Evolutionary conservation across 2,113 vertebrate species (phyloP), one percentile per base, ranked within the genome.

Genomic region (Scytalopus superciliaris): DNA sequence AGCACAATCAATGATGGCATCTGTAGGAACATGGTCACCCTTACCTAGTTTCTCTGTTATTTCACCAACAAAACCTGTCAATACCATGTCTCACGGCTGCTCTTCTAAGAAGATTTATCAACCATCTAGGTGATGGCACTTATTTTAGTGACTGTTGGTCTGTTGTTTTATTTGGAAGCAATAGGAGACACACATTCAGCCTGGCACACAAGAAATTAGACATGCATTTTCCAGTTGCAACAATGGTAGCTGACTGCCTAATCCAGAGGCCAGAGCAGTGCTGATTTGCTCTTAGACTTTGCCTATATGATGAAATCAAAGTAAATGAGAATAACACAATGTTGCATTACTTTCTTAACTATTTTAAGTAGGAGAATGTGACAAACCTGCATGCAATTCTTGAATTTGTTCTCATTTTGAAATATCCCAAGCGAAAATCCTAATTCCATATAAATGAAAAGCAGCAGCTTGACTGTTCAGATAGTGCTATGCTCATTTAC

Each of bases 1-100:
- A 91, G 94, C 93, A 92, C 97, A 97, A 98, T 97, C 97, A 97
- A 96, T 97, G 97, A 98, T 97, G 95, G 89, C 91, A 94, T 98
- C 96, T 98, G 98, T 91, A 90, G 92, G 94, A 92, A 97, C 62
- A 60, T 92, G 93, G 96, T 97, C 96, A 84, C 75, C 70, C 90
- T 90, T 73, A 96, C 95, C 92, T 96, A 94, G 67, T 87, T 87
- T 94, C 74, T 97, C 92, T 95, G 95, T 96, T 94, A 96, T 94
- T 91, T 91, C 74, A 96, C 97, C 91, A 97, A 96, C 97, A 95
- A 97, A 97, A 97, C 87, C 84, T 97, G 97, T 96, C 97, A 97
- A 97, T 98, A 97, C 37, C 64, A 64, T 95, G 93, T 96, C 92
- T 97, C 93, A 97, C 85, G 94, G 93, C 78, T 97, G 96, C 95